Evolutionary conservation across 2,888 invertebrate species (phyloP), one percentile per base, ranked within the genome.

Genomic region (Cheilosia vulpina): DNA sequence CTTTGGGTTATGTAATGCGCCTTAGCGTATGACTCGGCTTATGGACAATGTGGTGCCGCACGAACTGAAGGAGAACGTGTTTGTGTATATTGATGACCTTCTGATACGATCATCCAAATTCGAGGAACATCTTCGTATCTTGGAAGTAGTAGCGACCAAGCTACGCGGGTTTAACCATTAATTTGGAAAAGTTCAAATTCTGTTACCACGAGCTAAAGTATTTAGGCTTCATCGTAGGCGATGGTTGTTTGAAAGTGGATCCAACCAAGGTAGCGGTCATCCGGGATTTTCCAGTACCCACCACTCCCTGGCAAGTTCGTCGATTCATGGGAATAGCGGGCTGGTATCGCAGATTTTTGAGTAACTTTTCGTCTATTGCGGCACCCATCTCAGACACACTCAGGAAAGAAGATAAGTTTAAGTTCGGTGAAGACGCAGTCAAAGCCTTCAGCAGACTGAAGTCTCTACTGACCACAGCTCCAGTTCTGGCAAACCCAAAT

Each of bases 71-170:
- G 17, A 34, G 2, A 34, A 34, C 31, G 31, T 66, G 1, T 66
- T 66, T 38, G 66, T 66, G 2, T 66, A 66, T n/a, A 7, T 66
- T 1, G 66, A 66, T 17, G 66, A 66, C 7, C n/a, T 53, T 7
- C 41, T 52, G 0, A 38, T 65, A 34, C 4, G 52, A 15, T 65
- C 65, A 3, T 17, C 11, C 1, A 41, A 15, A 2, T 66, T 66
- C 2, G 43, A 66, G 3, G 66, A 66, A 2, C 53, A 66, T 11
- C 4, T 63, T n/a, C 5, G n/a, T 15, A 52, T 66, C 3, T 11
- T 66, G 2, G 15, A 9, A 4, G 15, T 53, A 2, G 27, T 68
- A 3, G 55, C 34, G 0, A 5, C 15, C 4, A 34, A 38, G 13
- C 50, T 65, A 52, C 2, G 52, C 52, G 9, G 21, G 52, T 2